Evolutionary conservation across 1,140 invertebrate species (phyloP), one percentile per base, ranked within the genome.

Genomic region (Hypsibius dujardini): DNA sequence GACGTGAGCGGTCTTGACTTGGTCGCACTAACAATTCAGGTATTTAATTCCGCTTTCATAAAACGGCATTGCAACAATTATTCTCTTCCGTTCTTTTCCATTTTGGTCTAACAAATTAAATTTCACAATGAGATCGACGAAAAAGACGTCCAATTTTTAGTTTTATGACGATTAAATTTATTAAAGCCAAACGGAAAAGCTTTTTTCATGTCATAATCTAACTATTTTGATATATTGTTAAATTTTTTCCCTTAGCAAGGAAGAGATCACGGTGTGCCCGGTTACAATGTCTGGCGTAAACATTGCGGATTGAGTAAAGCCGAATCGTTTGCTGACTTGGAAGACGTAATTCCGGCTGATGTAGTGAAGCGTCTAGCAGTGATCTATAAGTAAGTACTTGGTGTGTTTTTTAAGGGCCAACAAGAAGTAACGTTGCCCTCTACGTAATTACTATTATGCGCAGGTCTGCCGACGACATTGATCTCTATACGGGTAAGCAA

Each of bases 261-360:
- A 2, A 73, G 84, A 69, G 84, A 85, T 73, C 83, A 85, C 75
- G 84, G 82, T 7, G 73, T 85, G 47, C 81, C 82, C n/a, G 77
- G 79, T 47, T 85, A 85, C 74, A 83, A 80, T 70, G 76, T 78
- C 46, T 82, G 79, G 75, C 73, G 83, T 46, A 74, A 78, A 69
- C 74, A 79, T 47, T 83, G 82, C 75, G 79, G 80, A 47, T 69
- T 83, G 69, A 72, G 72, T 15, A 71, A 76, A 50, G 80, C 80
- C 1, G 75, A 72, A 3, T 75, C 76, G 1, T 85, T 84, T 76
- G 78, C 81, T 45, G 83, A 83, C 69, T 77, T 80, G 47, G 12
- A 74, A 1, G 40, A 60, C 1, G 72, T 75, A n/a, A 77, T 77
- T 50, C 72, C 71, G 28, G 77, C 77, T 70, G 72, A 72, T 12